Evolutionary conservation across 2,113 vertebrate genomes (phyloP), one percentile per base, ranked within the genome.

Genomic region (Anoura caudifer): DNA sequence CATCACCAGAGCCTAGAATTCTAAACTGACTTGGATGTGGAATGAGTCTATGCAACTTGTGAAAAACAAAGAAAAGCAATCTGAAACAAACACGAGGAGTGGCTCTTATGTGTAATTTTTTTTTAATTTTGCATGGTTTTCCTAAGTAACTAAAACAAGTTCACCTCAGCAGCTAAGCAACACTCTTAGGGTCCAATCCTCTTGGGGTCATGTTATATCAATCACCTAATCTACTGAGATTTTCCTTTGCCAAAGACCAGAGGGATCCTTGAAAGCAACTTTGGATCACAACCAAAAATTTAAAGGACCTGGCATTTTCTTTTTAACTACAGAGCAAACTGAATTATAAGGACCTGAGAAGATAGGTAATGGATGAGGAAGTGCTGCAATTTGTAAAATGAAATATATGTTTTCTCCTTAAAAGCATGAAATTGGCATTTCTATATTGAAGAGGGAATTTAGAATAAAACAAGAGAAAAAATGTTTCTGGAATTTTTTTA

Each of bases 111-210:
- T 33, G 13, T 31, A 36, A 89, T 89, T 76, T 45, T 11, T 87
- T 80, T 80, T 89, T 47, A 84, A 82, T 87, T 91, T 83, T 91
- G 26, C 8, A 19, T 80, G 41, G 75, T 82, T 97, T 97, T 84
- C 79, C 47, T 83, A 77, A 82, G 47, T 91, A 86, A 81, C 80
- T 75, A 79, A 94, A 94, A 93, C n/a, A 45, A 45, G 61, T 43
- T 76, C 22, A 47, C 7, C 77, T 65, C 14, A 79, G 10, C 28
- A 79, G 13, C 94, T 76, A 75, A 43, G 28, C 16, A 41, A 41
- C 9, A 1, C 0, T 13, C 24, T 41, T 20, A 56, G 38, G 28
- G 69, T 75, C 13, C 6, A 28, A 3, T 54, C 63, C 36, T 65
- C 70, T 87, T 43, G 33, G 54, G 50, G 43, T n/a, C 79, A 13